Base-by-base conservation (phyloP, 2,888 invertebrate genomes). In the Adelognathus sp. region DNA sequence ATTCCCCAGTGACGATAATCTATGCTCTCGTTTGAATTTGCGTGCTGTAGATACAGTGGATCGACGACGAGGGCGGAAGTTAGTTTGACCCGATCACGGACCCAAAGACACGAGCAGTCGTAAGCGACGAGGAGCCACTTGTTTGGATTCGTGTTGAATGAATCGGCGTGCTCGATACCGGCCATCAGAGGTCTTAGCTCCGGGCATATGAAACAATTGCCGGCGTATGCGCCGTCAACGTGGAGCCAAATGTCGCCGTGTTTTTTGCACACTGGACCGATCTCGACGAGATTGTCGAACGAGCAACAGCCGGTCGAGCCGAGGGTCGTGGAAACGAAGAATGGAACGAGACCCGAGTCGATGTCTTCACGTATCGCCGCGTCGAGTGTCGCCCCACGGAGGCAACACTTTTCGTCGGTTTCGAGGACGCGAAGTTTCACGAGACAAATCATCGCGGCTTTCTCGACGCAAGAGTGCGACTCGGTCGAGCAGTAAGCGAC, bases 141-240 rank as follows among this genome's bases (percentile, higher is more conserved):
- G 90, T 97, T 97, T 0, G 97, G 96, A 89, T 98, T 98, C 7
- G 96, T 96, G 89, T 97, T 97, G 91, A 98, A 96, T 0, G 97
- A 97, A 88, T 96, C 95, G 0, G 96, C 97, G 88, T 95, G 94
- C 92, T 97, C 94, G 29, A 95, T 92, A 0, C 95, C 95, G 3
- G 93, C 92, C 86, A 94, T 93, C 54, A 94, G 92, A 0, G 93
- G 92, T 77, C 96, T 93, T 90, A 97, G 94, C 91, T 97, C 97
- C 0, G 97, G 97, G 85, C 97, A 95, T 77, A 98, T 96, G 87
- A 98, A 95, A 0, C 96, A 95, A 85, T 95, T 96, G 2, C 98
- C 98, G 0, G 96, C 97, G 88, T 97, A 98, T 0, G 97, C 97
- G 0, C 95, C 97, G 90, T 97, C 97, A 1, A 97, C 96, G 90